A percentile compares a stretch with the other conserved stretches of the same genome.
Evolutionary conservation across 2,113 vertebrate species (phyloP).

Genomic region (Daboia siamensis): DNA sequence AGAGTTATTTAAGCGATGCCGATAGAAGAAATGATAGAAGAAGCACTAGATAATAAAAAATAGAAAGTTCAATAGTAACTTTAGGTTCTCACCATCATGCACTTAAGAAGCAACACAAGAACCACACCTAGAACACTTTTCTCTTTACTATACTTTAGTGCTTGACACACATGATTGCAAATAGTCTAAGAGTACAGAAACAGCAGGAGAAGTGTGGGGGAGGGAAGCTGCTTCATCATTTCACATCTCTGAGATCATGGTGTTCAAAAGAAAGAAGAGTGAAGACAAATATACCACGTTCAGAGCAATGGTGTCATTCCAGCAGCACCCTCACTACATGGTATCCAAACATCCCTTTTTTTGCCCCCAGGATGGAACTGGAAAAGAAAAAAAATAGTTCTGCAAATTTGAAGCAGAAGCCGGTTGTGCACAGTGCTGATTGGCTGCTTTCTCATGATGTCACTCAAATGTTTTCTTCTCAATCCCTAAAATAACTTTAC

Average conservation of each 20-base stretch:
- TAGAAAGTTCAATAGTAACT: slow-evolving; percentile 73
- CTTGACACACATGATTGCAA: slow-evolving; percentile 81
- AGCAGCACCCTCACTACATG: background rate
- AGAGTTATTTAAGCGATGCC: slow-evolving; percentile 85
- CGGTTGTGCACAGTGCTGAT: background rate
- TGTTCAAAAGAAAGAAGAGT: slow-evolving; percentile 60
- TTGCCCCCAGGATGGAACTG: background rate
- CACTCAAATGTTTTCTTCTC: background rate
- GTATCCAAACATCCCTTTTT: background rate
- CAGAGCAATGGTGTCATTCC: background rate
- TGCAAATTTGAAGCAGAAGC: background rate
- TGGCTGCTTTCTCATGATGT: background rate
- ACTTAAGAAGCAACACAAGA: slow-evolving; percentile 94
- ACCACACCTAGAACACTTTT: slow-evolving; percentile 84
- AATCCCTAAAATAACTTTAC: background rate
- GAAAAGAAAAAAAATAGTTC: background rate
- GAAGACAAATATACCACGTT: slow-evolving; percentile 11
- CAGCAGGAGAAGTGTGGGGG: slow-evolving; percentile 56
- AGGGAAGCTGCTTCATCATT: slow-evolving; percentile 68
- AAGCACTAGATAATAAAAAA: slow-evolving; percentile 80
- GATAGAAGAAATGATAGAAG: slow-evolving; percentile 67
- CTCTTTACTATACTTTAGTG: slow-evolving; percentile 84
- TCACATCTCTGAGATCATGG: slow-evolving; percentile 80
- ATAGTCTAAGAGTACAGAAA: slow-evolving; percentile 76
- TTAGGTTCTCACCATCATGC: slow-evolving; percentile 94